Evolutionary conservation across 2,113 vertebrate genomes (phyloP).

Genomic region (Heptranchias perlo): DNA sequence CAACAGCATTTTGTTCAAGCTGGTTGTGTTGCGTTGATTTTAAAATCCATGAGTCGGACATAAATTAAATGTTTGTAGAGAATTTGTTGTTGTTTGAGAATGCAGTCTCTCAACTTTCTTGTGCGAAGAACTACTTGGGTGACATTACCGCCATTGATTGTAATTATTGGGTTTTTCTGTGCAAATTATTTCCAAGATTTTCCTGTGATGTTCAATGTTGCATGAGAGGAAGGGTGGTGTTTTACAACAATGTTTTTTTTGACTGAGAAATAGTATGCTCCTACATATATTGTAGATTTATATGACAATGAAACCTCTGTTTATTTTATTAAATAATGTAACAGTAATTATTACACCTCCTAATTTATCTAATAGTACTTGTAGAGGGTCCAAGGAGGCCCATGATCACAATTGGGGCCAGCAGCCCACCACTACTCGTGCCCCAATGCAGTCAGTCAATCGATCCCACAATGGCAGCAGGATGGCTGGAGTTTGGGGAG

Average conservation of each 20-base stretch:
- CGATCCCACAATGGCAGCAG: no score
- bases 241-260: not conserved
- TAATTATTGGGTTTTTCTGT: not conserved
- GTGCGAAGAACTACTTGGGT: not conserved
- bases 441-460: not conserved
- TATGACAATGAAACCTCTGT: not conserved
- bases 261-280: not conserved
- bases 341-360: not conserved
- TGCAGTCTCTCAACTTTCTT: not conserved
- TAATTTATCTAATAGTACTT: not conserved
- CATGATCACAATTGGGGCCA: not conserved
- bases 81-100: not conserved
- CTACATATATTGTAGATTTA: not conserved
- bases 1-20: not conserved
- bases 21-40: not conserved
- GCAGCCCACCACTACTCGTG: not conserved
- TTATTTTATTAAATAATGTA: not conserved
- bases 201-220: not conserved
- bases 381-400: not conserved
- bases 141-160: conserved; percentile 5
- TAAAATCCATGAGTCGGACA: not conserved
- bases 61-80: not conserved
- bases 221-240: not conserved
- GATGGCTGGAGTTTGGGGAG: not conserved
- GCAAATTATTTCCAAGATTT: not conserved